Conservation (phyloP, 1,140 invertebrate species). For the Cecropterus lyciades region DNA sequence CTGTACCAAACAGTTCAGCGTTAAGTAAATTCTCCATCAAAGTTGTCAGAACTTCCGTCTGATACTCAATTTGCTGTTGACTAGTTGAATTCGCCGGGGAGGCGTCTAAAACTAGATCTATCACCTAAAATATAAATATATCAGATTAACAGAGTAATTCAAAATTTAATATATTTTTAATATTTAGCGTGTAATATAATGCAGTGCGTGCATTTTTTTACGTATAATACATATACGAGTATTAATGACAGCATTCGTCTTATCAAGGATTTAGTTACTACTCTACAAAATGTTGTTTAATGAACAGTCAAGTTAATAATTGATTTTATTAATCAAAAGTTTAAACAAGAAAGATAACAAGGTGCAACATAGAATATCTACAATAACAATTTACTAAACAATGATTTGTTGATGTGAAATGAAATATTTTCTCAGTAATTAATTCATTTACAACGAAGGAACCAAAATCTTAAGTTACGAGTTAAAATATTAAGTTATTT, state of each 20-base stretch:
- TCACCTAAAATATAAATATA: constrained; percentile 83
- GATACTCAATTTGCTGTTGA: constrained; percentile 93
- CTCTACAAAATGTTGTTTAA: too few species aligned
- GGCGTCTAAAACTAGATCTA: constrained; percentile 95
- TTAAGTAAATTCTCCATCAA: constrained; percentile 97
- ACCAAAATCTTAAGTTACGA: too few species aligned
- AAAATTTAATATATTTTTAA: constrained; percentile 8
- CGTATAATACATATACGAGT: constrained; percentile 1
- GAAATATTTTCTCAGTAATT: too few species aligned
- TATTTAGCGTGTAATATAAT: constrained; percentile 16
- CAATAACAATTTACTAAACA: too few species aligned
- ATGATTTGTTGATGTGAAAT: too few species aligned
- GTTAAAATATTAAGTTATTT: too few species aligned
- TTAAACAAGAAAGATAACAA: too few species aligned
- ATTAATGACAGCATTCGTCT: neutral
- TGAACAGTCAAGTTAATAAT: too few species aligned
- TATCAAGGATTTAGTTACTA: neutral
- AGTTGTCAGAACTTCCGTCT: constrained; percentile 96
- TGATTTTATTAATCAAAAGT: too few species aligned
- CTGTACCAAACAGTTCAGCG: constrained; percentile 93
- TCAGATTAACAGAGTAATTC: neutral
- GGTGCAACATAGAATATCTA: too few species aligned
- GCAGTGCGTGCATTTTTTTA: constrained; percentile 39
- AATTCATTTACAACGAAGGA: too few species aligned
- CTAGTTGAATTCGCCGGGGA: constrained; percentile 92